Evolutionary conservation across 2,797 vertebrate genomes (phyloP).

Genomic region (Onychomys leucogaster): DNA sequence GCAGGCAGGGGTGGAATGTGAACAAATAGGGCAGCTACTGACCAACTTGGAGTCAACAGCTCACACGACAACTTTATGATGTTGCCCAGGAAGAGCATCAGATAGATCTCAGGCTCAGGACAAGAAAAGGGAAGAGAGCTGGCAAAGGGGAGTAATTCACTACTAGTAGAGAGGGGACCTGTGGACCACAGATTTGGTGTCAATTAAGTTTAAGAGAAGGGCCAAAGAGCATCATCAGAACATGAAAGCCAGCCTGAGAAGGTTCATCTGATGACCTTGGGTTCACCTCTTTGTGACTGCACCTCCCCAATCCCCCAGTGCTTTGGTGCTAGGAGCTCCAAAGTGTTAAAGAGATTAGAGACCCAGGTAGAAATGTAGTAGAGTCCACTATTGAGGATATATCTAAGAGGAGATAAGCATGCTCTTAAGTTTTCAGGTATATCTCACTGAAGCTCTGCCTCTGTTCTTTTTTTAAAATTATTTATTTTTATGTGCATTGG

Average conservation of each 20-base stretch:
- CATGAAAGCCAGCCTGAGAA: not conserved
- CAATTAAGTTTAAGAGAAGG: not conserved
- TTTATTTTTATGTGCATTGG: no score
- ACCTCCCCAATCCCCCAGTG: not conserved
- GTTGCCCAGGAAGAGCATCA: not conserved
- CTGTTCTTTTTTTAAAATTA: not conserved
- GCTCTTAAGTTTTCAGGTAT: slow-evolving; percentile 1
- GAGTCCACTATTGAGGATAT: not conserved
- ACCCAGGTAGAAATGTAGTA: not conserved
- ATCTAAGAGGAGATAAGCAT: not conserved
- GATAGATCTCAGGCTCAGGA: not conserved
- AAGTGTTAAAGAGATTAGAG: not conserved
- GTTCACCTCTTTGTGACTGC: not conserved
- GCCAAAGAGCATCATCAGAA: not conserved
- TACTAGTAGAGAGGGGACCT: not conserved
- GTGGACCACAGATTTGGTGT: not conserved
- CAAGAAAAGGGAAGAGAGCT: not conserved
- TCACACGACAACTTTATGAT: not conserved
- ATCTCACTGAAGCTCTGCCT: not conserved
- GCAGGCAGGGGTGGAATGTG: not conserved
- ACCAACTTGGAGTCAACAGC: not conserved
- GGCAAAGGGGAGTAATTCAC: not conserved
- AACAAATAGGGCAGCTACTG: not conserved
- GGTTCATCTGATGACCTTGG: not conserved
- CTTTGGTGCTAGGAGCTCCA: not conserved